These are phyloP conservation scores for Drosophila insularis DNA, from an alignment of 1,140 invertebrate genomes.

Conservation along the genomic window DNA sequence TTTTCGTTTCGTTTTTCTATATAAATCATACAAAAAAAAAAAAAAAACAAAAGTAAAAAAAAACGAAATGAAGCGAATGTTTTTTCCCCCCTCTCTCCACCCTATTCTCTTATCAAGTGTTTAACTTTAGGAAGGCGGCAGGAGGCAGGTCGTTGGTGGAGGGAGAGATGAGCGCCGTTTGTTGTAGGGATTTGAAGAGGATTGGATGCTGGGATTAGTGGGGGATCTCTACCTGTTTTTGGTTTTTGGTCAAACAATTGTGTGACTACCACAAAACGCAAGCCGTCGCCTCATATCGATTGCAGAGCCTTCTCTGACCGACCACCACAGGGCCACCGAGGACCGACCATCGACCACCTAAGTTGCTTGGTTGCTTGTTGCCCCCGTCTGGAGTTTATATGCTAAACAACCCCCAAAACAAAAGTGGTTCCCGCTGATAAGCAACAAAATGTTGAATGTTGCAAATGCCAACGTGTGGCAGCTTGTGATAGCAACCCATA, in stretches of 20 bases:
- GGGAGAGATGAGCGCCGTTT: not conserved
- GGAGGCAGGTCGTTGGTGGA: not conserved
- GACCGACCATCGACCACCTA: not conserved
- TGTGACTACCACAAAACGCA: conserved; percentile 64
- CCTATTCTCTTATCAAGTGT: conserved; percentile 63
- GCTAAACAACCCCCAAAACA: conserved; percentile 64
- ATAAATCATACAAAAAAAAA: conserved; percentile 44
- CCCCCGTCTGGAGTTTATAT: conserved; percentile 43
- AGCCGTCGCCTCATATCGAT: conserved; percentile 53
- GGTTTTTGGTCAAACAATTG: conserved; percentile 60
- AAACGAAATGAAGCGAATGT: conserved; percentile 28
- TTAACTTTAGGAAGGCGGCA: conserved; percentile 54
- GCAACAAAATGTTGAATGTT: conserved; percentile 74
- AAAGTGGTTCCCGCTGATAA: conserved; percentile 56
- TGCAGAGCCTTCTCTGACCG: conserved; percentile 37
- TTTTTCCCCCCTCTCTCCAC: too few species aligned
- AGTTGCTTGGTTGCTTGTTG: not conserved
- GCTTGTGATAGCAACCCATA: conserved; percentile 67
- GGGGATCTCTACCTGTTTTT: conserved; percentile 23
- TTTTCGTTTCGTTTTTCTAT: conserved; percentile 26
- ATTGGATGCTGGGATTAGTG: conserved; percentile 7
- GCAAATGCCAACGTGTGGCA: conserved; percentile 76
- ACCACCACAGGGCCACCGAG: not conserved
- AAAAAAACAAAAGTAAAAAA: conserved; percentile 36
- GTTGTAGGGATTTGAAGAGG: conserved; percentile 12